Conservation (phyloP, 1,140 invertebrate species). For the Steinernema khuongi region DNA sequence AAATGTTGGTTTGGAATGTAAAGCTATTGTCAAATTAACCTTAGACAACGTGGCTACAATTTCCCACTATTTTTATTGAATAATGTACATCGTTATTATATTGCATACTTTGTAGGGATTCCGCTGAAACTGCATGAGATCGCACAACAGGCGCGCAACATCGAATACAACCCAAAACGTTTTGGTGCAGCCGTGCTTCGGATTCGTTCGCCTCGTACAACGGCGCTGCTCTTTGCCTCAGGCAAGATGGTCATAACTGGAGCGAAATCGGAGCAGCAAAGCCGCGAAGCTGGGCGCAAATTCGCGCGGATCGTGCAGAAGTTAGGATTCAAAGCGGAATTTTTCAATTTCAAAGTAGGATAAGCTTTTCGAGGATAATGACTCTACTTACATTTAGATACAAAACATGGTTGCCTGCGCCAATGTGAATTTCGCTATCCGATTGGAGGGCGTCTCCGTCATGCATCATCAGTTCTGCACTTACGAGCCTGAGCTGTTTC, state of each 20-base stretch:
- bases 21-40: no score
- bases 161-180: slow-evolving; percentile 98
- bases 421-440: slow-evolving; percentile 97
- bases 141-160: slow-evolving; percentile 94
- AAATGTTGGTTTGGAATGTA: background rate
- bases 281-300: slow-evolving; percentile 83
- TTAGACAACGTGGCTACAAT: no score
- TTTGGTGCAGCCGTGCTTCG: slow-evolving; percentile 99
- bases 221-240: slow-evolving; percentile 96
- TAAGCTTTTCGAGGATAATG: slow-evolving; percentile 72
- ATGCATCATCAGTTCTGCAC: slow-evolving; percentile 93
- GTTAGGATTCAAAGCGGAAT: slow-evolving; percentile 93
- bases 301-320: slow-evolving; percentile 99
- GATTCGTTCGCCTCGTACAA: slow-evolving; percentile 94
- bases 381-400: slow-evolving; percentile 64
- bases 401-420: slow-evolving; percentile 99
- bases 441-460: slow-evolving; percentile 88
- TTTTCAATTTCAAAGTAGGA: slow-evolving; percentile 84
- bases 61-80: background rate
- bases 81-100: slow-evolving; percentile 17
- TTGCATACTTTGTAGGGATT: slow-evolving; percentile 46
- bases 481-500: slow-evolving; percentile 76
- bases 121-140: slow-evolving; percentile 94
- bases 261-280: slow-evolving; percentile 95
- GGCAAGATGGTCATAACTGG: slow-evolving; percentile 99